Evolutionary conservation across 1,140 invertebrate genomes (phyloP).

Genomic region (Melipona quadrifasciata): DNA sequence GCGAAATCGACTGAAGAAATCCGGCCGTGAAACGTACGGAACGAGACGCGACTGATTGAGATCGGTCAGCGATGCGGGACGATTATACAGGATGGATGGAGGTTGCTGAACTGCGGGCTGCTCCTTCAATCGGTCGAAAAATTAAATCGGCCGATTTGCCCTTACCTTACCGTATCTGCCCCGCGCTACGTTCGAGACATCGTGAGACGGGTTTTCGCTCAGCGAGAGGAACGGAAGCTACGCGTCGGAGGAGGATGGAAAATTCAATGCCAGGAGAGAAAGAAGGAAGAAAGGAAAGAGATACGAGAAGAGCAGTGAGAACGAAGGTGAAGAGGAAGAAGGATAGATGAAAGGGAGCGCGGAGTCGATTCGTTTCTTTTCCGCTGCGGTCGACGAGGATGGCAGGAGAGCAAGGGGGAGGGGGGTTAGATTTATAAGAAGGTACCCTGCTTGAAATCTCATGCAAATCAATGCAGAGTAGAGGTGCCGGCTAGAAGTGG

Average conservation of each 20-base stretch:
- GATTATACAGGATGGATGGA: conserved; percentile 32
- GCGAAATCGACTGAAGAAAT: not conserved
- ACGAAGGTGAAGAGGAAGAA: not conserved
- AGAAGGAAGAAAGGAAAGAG: not conserved
- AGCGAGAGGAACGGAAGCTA: not conserved
- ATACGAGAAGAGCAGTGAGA: no score
- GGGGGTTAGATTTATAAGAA: conserved; percentile 70
- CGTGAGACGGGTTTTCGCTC: conserved; percentile 5
- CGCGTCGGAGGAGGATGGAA: not conserved
- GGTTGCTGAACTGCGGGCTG: conserved; percentile 9
- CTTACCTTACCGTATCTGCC: not conserved
- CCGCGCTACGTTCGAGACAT: not conserved
- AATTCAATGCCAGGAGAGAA: not conserved
- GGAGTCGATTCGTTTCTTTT: conserved; percentile 62
- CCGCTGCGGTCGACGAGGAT: conserved; percentile 55
- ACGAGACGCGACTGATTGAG: conserved; percentile 18
- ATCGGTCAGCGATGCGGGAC: conserved; percentile 41
- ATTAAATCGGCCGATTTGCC: conserved; percentile 37
- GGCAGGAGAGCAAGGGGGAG: conserved; percentile 17
- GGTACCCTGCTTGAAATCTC: conserved; percentile 70
- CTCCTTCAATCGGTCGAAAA: conserved; percentile 10
- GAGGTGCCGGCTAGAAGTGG: conserved; percentile 43
- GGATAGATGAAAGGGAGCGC: not conserved
- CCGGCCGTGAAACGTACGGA: not conserved
- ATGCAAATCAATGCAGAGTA: conserved; percentile 76